Base-by-base conservation (phyloP, 2,888 invertebrate genomes). In the Graphium colonna region DNA sequence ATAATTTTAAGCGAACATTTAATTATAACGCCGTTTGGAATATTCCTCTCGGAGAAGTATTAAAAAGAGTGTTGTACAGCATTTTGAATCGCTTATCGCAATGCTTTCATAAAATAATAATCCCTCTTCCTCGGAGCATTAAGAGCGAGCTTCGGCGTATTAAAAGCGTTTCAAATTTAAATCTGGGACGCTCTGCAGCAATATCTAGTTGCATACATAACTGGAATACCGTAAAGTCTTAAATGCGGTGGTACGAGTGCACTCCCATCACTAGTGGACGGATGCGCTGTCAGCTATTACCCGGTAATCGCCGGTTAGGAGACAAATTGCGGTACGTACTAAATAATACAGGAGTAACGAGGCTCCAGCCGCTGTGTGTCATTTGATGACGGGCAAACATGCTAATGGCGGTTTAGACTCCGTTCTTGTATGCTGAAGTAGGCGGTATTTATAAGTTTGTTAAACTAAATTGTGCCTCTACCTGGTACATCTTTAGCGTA, bases 181-280 rank as follows among this genome's bases (percentile, higher is more conserved):
- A 51, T 51, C 36, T 46, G 9, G 46, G 28, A 26, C 31, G 43
- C 40, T 18, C 38, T 12, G 7, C 26, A 10, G 10, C 38, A 18
- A 31, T 18, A 38, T 44, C 17, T 12, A 47, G 39, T 33, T 15
- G 10, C 15, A n/a, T 41, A 41, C 31, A 38, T 43, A 26, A 28
- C 48, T 42, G 48, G 44, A 44, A 53, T 53, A 54, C 49, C 45
- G 31, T 45, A 44, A 49, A 49, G 12, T 40, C 40, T 5, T 31
- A 41, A 54, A 54, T 42, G 50, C 42, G 51, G 55, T 50, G 45
- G 47, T 46, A 39, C 43, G 45, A 31, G 44, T 49, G 52, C 53
- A 52, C 42, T 50, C 26, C 44, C 60, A 51, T 60, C 62, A 63
- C 62, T 61, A 58, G 52, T 31, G 52, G 42, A 50, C 62, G 62